Base-by-base conservation (phyloP, 2,113 vertebrate genomes). In the Gnathonemus echidnorhynchus region DNA sequence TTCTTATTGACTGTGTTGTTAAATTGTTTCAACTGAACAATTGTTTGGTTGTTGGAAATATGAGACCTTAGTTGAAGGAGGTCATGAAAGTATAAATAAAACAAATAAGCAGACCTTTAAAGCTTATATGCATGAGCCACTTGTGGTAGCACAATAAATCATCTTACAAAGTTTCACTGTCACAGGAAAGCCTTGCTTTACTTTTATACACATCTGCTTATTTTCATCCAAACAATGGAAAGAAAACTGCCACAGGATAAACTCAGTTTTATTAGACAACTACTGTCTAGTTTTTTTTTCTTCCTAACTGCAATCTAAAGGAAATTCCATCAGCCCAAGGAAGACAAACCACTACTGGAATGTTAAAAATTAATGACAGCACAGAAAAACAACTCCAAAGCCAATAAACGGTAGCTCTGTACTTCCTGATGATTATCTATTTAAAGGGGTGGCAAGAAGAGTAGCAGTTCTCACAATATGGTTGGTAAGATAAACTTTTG, bases 271-370 rank as follows among this genome's bases (percentile, higher is more conserved):
- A 90, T 90, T 90, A 56, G 89, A 53, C 46, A n/a, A 85, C 58
- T 91, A 90, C 91, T 80, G 74, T 19, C n/a, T 53, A 49, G 87
- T 89, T 86, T 35, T 87, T 87, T 86, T 4, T 17, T 74, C 66
- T 86, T 52, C 87, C 87, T 39, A 24, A 62, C 66, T 91, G 15
- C 91, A 62, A 90, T 92, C 91, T 21, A 50, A 5, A 53, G 90
- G 56, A 74, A 39, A 53, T 48, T 66, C 85, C 86, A 86, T 10
- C 91, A 58, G 21, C 56, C 52, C 90, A 70, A 89, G 92, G 89
- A 91, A 91, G 90, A 92, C 56, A 90, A 91, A 87, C 35, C 91
- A 1, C 24, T 90, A 70, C 50, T 92, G 94, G 94, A 95, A 96
- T 95, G 95, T 95, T 53, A 91, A 89, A 62, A 88, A 80, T 58